Evolutionary conservation across 2,888 invertebrate genomes (phyloP), one percentile per base, ranked within the genome.

Genomic region (Drosophila kokeensis): DNA sequence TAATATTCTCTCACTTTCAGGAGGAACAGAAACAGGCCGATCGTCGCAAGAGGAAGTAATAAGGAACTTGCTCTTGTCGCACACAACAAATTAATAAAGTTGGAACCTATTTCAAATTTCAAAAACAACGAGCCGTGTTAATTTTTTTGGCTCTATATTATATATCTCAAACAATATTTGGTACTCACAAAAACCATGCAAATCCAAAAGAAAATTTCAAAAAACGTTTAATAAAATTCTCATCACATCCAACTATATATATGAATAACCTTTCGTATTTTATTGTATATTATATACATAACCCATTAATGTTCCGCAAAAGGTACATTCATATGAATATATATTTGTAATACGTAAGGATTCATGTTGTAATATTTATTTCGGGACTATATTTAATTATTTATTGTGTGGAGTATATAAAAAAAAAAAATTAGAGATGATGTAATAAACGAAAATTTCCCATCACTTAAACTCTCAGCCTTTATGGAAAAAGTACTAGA

Each of bases 21-120:
- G 92, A 92, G 90, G 91, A 92, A 87, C 91, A 90, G 58, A 91
- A 84, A 75, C 83, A 86, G 61, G 77, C 81, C 32, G 82, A 90
- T 55, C 83, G 89, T 55, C 90, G 91, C 62, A 91, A 90, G 79
- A 82, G 79, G 42, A 82, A 81, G 64, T 85, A 89, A 83, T 71
- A 29, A 52, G 24, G 11, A 34, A 13, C 3, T 30, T 18, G n/a
- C 54, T 53, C 38, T 60, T 45, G 8, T 15, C 11, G n/a, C 38
- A 58, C 21, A 49, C 27, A 53, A 32, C 4, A 67, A 70, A 70
- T 65, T 55, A 42, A 27, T 53, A 64, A 52, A 63, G 53, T 69
- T 66, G 42, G 38, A 54, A 42, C 36, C 13, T 58, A 59, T 65
- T 69, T 63, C 8, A 73, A 76, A 63, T 73, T 69, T 53, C n/a